Evolutionary conservation across 2,797 vertebrate genomes (phyloP).

Genomic region (Sitta carolinensis): DNA sequence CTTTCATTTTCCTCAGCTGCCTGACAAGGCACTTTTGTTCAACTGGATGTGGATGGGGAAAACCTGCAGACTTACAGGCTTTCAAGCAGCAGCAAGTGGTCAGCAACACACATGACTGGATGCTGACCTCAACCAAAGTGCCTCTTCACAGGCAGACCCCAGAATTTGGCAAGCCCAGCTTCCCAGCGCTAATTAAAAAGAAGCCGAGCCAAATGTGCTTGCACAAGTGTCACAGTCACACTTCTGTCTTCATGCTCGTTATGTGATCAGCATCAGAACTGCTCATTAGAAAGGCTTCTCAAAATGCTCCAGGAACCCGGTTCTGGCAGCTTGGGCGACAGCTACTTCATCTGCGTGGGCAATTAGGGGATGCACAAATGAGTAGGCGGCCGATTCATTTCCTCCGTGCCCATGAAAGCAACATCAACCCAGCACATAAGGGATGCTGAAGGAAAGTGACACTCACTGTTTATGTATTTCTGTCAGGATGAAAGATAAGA

Average conservation of each 20-base stretch:
- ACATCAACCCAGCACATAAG: neutral
- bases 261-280: neutral
- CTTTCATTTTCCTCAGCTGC: neutral
- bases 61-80: neutral
- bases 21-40: neutral
- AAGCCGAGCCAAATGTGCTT: neutral
- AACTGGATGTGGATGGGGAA: fast-evolving
- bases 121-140: neutral
- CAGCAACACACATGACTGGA: neutral
- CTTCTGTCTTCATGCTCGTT: neutral
- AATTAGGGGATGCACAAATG: neutral
- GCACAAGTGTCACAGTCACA: neutral
- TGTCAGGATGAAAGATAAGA: neutral
- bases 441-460: neutral
- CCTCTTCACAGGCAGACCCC: neutral
- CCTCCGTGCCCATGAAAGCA: neutral
- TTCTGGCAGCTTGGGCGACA: neutral
- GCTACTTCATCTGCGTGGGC: neutral
- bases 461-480: neutral
- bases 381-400: neutral
- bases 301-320: neutral
- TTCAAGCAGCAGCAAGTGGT: neutral
- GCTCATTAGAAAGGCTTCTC: neutral
- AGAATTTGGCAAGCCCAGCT: neutral
- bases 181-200: neutral